Evolutionary conservation across 1,140 invertebrate species (phyloP).

Genomic region (Calliphora vicina): DNA sequence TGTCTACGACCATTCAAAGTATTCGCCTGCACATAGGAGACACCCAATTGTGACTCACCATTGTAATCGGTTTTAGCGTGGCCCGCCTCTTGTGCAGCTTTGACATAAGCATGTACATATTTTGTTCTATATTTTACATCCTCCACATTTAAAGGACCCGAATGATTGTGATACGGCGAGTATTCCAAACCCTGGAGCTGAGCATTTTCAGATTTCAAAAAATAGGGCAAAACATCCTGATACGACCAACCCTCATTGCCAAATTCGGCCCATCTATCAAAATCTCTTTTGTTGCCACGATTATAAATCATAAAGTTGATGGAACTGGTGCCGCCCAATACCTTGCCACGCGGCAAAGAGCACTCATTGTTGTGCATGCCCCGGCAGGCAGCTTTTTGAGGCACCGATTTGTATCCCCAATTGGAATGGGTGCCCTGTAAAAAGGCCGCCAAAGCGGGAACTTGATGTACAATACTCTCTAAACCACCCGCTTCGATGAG

Average conservation of each 20-base stretch:
- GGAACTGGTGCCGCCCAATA: constrained; percentile 77
- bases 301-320: constrained; percentile 92
- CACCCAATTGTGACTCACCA: constrained; percentile 71
- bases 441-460: constrained; percentile 71
- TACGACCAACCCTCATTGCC: constrained; percentile 81
- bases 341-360: constrained; percentile 70
- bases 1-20: constrained; percentile 65
- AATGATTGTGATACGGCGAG: constrained; percentile 67
- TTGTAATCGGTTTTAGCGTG: constrained; percentile 72
- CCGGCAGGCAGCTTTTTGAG: constrained; percentile 70
- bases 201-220: constrained; percentile 69
- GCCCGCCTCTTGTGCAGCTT: constrained; percentile 70
- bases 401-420: constrained; percentile 76
- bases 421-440: constrained; percentile 69
- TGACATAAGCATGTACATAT: constrained; percentile 70
- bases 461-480: constrained; percentile 73
- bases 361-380: constrained; percentile 66
- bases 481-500: constrained; percentile 74
- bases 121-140: constrained; percentile 67
- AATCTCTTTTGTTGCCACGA: constrained; percentile 79
- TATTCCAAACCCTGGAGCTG: constrained; percentile 65
- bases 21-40: constrained; percentile 74
- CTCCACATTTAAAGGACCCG: constrained; percentile 67
- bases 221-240: constrained; percentile 75
- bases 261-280: constrained; percentile 75